phyloP scores from a whole-genome alignment of 2,888 invertebrate species.

The Sinodicranocentrus sp. region DNA sequence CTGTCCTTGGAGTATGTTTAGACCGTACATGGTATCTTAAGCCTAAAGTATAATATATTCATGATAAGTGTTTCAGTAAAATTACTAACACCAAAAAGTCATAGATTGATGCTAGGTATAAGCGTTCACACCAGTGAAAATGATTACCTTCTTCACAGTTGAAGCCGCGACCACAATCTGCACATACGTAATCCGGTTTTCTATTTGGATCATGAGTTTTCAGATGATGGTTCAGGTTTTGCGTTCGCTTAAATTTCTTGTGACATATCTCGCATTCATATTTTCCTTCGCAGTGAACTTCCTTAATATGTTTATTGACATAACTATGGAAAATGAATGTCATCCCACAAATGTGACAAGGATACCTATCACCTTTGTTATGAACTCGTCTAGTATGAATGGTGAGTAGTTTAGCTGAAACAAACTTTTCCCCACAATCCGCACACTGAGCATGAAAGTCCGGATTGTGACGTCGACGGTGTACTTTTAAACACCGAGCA shows the following conservation, averaged over 20 bases:
- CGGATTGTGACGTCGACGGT: neutral
- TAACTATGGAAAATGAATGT: slow-evolving; percentile 6
- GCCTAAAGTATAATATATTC: neutral
- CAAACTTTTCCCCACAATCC: neutral
- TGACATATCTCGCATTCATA: neutral
- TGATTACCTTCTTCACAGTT: neutral
- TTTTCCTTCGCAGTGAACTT: neutral
- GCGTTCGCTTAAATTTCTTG: neutral
- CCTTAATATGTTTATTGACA: neutral
- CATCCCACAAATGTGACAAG: slow-evolving; percentile 10
- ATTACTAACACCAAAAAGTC: too few relatives aligned
- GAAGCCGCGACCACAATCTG: neutral
- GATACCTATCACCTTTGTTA: neutral
- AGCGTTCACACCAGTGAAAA: too few relatives aligned
- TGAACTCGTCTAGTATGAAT: neutral
- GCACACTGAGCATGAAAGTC: neutral
- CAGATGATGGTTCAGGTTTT: neutral
- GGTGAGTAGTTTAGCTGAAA: neutral
- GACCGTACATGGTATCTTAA: neutral
- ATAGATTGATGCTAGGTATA: too few relatives aligned
- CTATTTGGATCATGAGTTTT: neutral
- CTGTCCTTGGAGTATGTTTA: neutral
- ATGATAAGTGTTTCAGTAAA: too few relatives aligned
- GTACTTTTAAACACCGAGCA: neutral
- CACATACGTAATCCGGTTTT: neutral